Evolutionary conservation across 1,140 invertebrate genomes (phyloP).

Genomic region (Mizuhopecten yessoensis): DNA sequence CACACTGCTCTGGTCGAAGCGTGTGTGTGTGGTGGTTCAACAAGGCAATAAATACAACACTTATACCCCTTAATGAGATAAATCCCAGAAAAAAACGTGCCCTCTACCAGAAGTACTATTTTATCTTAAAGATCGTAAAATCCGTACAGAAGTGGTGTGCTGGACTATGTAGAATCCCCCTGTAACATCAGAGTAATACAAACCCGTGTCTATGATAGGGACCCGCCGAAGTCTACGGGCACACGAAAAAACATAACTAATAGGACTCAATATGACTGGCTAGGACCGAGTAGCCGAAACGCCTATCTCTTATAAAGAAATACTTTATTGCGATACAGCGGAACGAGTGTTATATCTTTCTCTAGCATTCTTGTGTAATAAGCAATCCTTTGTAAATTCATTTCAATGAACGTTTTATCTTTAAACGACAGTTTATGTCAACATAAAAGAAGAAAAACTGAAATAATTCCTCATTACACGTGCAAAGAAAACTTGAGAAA

Average conservation of each 20-base stretch:
- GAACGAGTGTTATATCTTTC: no score
- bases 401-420: no score
- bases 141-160: background rate
- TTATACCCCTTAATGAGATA: background rate
- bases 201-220: slow-evolving; percentile 7
- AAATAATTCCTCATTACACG: no score
- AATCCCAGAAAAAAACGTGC: slow-evolving; percentile 13
- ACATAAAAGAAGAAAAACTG: no score
- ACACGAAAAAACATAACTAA: background rate
- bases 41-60: slow-evolving; percentile 11
- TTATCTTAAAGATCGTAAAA: slow-evolving; percentile 14
- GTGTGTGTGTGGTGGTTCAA: slow-evolving; percentile 4
- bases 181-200: background rate
- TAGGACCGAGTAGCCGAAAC: background rate
- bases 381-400: no score
- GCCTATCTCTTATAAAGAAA: background rate
- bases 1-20: background rate
- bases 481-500: no score
- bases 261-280: background rate
- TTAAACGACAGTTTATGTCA: no score
- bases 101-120: background rate
- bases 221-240: background rate
- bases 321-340: no score
- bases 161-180: background rate
- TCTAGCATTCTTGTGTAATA: no score